Evolutionary conservation across 2,797 vertebrate species (phyloP), one percentile per base, ranked within the genome.

Genomic region (Rhinatrema bivittatum): DNA sequence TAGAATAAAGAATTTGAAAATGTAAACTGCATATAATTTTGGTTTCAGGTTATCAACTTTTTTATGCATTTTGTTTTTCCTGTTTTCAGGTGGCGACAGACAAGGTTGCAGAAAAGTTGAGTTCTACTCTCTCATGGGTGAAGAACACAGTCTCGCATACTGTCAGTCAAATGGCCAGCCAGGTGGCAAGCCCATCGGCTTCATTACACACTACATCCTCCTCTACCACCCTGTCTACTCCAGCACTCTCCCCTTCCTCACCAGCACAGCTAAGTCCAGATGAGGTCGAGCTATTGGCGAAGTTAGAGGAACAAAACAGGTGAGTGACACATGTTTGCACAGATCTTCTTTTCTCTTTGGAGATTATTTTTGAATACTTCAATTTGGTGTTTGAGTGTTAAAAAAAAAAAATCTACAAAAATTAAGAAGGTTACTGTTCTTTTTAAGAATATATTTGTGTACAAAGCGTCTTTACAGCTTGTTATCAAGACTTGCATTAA

Each of bases 51-150:
- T n/a, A n/a, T n/a, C n/a, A n/a, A n/a, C n/a, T n/a, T n/a, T n/a
- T n/a, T n/a, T n/a, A n/a, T n/a, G n/a, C n/a, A n/a, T 12, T 45
- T 31, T 39, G 25, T 34, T 47, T 58, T 36, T 36, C 11, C 37
- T 58, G 9, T 23, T 16, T 30, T 12, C 72, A 99, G 96, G 96
- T 99, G 96, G 96, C 95, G 91, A 93, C 94, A 87, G 94, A 98
- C 83, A 96, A 89, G 76, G 93, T 96, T 87, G 78, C 94, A 70
- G 92, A 90, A 51, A 98, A 92, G 84, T 84, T 99, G 89, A 97
- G 92, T 88, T 97, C 96, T 76, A 99, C 96, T 91, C 90, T 98
- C 93, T 94, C 94, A 99, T 99, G 96, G 96, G 93, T 99, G 72
- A 98, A 94, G 92, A 97, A 91, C 89, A 97, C 96, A 0, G 91